Evolutionary conservation across 2,113 vertebrate genomes (phyloP), one percentile per base, ranked within the genome.

Genomic region (Oreochromis aureus): DNA sequence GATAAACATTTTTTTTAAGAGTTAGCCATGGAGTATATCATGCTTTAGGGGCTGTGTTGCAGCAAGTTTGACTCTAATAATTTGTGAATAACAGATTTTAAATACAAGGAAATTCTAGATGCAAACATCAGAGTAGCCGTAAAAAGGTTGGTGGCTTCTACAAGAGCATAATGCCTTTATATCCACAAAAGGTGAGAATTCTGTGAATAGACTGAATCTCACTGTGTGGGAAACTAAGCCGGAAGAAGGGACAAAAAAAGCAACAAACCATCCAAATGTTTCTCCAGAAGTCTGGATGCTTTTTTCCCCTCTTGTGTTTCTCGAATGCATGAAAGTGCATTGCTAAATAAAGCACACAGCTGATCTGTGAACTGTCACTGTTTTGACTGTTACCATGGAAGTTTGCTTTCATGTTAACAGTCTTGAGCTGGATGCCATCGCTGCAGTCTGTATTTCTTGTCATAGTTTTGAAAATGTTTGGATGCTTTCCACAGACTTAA

Each of bases 21-120:
- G 63, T 69, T 69, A n/a, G 11, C 6, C 63, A 0, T 63, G 5
- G 59, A 11, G 32, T 41, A 69, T n/a, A 22, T 69, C 2, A 2
- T 41, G 0, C 10, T 66, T 63, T 66, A 0, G 10, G 15, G 32
- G 0, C 10, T 66, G 32, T 12, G 34, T 6, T 66, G 34, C 34
- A 66, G 61, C 19, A 13, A 66, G 34, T 66, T 1, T 66, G 61
- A 39, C 61, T 66, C 61, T 66, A n/a, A n/a, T n/a, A 7, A 66
- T 12, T 39, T 66, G 19, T 39, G 34, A 66, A 66, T n/a, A 39
- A 66, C 34, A 0, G 19, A n/a, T 39, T 66, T 66, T 34, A 39
- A 66, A 66, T 66, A 7, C 61, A 39, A 66, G 61, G 61, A 66
- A 39, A 39, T 12, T 39, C 19, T 39, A n/a, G 61, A 13, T 0